These are phyloP conservation scores for Rugalucina vietnamica DNA, from an alignment of 2,888 invertebrate genomes.

Conservation along the genomic window DNA sequence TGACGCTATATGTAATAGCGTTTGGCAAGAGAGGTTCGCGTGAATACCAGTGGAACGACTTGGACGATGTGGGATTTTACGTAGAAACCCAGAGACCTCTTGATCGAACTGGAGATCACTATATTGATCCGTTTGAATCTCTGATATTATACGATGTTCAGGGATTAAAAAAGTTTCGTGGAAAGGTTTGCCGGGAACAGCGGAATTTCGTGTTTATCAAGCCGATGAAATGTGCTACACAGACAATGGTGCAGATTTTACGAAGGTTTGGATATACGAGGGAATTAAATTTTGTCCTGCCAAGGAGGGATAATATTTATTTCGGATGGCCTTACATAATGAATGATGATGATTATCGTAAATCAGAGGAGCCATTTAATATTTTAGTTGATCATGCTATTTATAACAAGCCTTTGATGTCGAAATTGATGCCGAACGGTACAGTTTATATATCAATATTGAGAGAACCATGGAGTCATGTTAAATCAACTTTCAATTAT, in stretches of 20 bases:
- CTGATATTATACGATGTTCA: not conserved
- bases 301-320: conserved; percentile 74
- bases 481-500: conserved; percentile 80
- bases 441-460: conserved; percentile 78
- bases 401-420: conserved; percentile 75
- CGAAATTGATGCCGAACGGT: conserved; percentile 75
- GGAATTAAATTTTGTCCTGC: conserved; percentile 78
- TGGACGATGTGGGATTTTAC: not conserved
- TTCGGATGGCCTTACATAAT: conserved; percentile 81
- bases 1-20: not conserved
- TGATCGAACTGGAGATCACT: conserved; percentile 11
- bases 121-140: conserved; percentile 42
- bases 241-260: conserved; percentile 78
- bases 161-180: conserved; percentile 30
- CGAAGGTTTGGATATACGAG: conserved; percentile 76
- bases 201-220: conserved; percentile 81
- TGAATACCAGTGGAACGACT: not conserved
- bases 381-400: conserved; percentile 80
- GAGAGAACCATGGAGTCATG: conserved; percentile 79
- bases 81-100: not conserved
- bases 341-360: conserved; percentile 73
- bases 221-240: conserved; percentile 82
- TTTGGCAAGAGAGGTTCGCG: not conserved
- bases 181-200: conserved; percentile 52
- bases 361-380: conserved; percentile 73